Conservation (phyloP, 2,888 invertebrate species). For the Octodonta nipae region DNA sequence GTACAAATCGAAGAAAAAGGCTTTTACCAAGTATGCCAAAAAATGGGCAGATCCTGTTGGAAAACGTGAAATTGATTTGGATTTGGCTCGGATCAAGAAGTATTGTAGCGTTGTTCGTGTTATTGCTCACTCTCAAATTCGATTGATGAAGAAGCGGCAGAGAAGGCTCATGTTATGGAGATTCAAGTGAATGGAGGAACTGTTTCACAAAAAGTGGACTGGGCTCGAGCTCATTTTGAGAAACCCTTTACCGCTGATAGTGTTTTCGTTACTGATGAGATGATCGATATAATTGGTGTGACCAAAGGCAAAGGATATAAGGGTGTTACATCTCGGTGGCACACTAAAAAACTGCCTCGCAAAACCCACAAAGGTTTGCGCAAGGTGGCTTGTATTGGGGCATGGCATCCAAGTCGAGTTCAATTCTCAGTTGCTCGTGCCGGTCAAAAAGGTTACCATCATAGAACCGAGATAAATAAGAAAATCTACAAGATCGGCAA, state of each 20-base stretch:
- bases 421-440: slow-evolving; percentile 98
- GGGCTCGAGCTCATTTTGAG: slow-evolving; percentile 92
- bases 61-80: slow-evolving; percentile 90
- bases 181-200: slow-evolving; percentile 97
- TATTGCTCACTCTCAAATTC: slow-evolving; percentile 94
- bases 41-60: slow-evolving; percentile 98
- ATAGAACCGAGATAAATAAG: slow-evolving; percentile 99
- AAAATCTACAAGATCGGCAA: slow-evolving; percentile 99
- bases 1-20: slow-evolving; percentile 99
- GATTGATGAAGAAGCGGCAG: slow-evolving; percentile 39
- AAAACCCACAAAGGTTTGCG: slow-evolving; percentile 99
- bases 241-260: slow-evolving; percentile 80
- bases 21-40: slow-evolving; percentile 93
- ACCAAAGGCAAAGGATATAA: slow-evolving; percentile 99
- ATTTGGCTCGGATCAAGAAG: slow-evolving; percentile 93
- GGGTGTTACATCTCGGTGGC: slow-evolving; percentile 99
- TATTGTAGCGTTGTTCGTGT: slow-evolving; percentile 95
- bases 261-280: slow-evolving; percentile 93
- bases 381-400: slow-evolving; percentile 99
- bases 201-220: slow-evolving; percentile 90
- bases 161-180: slow-evolving; percentile 99
- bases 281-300: slow-evolving; percentile 97
- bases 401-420: slow-evolving; percentile 99
- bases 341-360: slow-evolving; percentile 97
- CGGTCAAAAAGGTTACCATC: slow-evolving; percentile 99